These are phyloP conservation scores for Brachylomia viminalis DNA, from an alignment of 2,888 invertebrate genomes.

Conservation along the genomic window DNA sequence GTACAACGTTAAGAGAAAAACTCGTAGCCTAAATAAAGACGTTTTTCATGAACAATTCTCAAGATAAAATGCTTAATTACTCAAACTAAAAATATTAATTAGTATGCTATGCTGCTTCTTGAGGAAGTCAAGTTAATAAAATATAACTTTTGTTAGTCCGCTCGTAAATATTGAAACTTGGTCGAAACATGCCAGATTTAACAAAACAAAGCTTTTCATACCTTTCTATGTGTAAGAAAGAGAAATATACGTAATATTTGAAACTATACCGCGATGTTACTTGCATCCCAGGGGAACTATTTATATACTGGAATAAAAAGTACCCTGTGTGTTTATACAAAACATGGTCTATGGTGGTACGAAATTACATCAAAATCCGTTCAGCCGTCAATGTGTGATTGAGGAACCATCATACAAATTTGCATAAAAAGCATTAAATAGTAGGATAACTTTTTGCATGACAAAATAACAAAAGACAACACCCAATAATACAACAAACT, in stretches of 20 bases:
- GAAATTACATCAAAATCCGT: background rate
- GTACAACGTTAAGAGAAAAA: conserved; percentile 17
- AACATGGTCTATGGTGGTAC: background rate
- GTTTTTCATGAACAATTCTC: conserved; percentile 31
- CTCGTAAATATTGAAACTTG: conserved; percentile 55
- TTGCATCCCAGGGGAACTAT: background rate
- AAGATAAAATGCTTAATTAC: conserved; percentile 46
- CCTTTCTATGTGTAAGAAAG: conserved; percentile 14
- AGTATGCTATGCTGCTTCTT: conserved; percentile 58
- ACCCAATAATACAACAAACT: background rate
- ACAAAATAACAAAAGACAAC: conserved; percentile 4
- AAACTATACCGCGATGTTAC: background rate
- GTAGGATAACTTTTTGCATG: background rate
- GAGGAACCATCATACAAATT: background rate
- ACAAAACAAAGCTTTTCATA: conserved; percentile 34
- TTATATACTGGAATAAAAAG: background rate
- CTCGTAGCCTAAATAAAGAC: conserved; percentile 29
- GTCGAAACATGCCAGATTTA: conserved; percentile 32
- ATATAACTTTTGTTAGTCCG: conserved; percentile 44
- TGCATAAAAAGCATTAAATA: background rate
- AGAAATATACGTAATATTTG: conserved; percentile 8
- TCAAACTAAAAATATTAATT: conserved; percentile 61
- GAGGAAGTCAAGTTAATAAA: conserved; percentile 46
- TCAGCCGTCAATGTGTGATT: background rate
- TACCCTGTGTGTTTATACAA: background rate